These are phyloP conservation scores for Microcebus griseorufus DNA, from an alignment of 2,113 vertebrate genomes.

Conservation along the genomic window DNA sequence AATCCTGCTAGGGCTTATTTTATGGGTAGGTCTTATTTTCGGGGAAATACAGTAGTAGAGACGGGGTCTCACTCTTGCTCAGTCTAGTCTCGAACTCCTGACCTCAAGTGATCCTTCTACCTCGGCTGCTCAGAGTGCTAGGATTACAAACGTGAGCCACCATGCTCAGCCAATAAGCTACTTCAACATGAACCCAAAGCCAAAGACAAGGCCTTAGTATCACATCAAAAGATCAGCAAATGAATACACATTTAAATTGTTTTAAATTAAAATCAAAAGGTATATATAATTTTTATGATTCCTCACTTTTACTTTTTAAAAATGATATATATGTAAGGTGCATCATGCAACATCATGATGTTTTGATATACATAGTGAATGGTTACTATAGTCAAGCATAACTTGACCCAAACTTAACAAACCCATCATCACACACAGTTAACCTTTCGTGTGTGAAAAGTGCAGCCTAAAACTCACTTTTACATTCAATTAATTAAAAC, in stretches of 20 bases:
- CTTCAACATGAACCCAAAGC: background rate
- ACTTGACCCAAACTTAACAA: background rate
- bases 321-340: background rate
- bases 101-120: no score
- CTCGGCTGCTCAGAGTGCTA: no score
- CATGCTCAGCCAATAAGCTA: background rate
- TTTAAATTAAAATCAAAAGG: background rate
- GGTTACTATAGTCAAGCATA: background rate
- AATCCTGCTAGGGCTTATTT: no score
- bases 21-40: no score
- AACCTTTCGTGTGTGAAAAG: background rate
- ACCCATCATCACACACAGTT: background rate
- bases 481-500: background rate
- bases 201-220: background rate
- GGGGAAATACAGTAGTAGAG: no score
- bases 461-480: background rate
- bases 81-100: no score
- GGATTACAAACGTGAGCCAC: no score
- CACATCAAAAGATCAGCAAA: background rate
- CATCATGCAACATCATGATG: background rate
- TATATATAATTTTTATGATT: background rate
- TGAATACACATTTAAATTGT: background rate
- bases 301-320: background rate
- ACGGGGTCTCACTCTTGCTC: no score
- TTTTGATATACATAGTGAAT: background rate